Conservation (phyloP, 2,797 vertebrate species). For the Melanotaenia maccullochi region DNA sequence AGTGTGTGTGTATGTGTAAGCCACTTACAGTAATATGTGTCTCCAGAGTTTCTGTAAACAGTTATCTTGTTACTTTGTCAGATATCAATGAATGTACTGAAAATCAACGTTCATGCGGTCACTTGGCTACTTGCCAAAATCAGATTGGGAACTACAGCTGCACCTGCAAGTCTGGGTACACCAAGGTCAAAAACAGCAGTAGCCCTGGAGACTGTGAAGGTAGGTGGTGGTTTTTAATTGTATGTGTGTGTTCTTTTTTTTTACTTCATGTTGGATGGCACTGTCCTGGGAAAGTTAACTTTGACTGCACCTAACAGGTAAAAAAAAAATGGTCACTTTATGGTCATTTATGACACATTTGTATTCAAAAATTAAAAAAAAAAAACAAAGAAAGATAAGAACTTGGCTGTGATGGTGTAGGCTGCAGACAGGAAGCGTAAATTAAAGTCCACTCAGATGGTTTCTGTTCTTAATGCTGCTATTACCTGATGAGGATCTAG, state of each 20-base stretch:
- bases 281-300: background rate
- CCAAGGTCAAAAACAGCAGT: accelerated
- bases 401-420: background rate
- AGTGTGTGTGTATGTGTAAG: conserved; percentile 6
- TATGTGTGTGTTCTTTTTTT: background rate
- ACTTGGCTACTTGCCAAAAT: conserved; percentile 47
- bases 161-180: conserved; percentile 59
- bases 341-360: background rate
- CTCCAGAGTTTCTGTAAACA: background rate
- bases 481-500: background rate
- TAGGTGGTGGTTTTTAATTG: conserved; percentile 30
- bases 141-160: conserved; percentile 57
- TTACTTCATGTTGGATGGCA: background rate
- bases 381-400: background rate
- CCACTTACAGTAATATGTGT: background rate
- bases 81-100: conserved; percentile 62
- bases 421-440: conserved; percentile 2
- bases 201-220: conserved; percentile 32
- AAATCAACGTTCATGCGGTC: conserved; percentile 15
- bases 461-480: background rate
- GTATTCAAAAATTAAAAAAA: background rate
- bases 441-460: background rate
- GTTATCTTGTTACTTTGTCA: conserved; percentile 21
- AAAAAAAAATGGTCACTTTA: too few relatives aligned
- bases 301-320: too few relatives aligned